phyloP scores from a whole-genome alignment of 1,140 invertebrate species.

The Bathynomus jamesi region DNA sequence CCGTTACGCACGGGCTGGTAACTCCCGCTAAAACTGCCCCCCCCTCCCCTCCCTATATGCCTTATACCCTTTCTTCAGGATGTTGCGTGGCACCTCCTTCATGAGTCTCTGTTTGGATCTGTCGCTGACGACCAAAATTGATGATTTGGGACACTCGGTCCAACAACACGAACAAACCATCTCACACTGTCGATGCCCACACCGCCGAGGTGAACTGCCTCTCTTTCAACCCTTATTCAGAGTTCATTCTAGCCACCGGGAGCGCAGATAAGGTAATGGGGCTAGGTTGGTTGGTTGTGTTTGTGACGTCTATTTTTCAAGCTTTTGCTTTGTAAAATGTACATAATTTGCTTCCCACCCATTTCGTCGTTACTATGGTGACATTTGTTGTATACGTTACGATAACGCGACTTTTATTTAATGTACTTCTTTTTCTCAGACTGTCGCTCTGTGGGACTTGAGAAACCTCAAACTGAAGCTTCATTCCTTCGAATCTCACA shows the following conservation, averaged over 20 bases:
- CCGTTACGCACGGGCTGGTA: no score
- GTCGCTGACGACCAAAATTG: constrained; percentile 99
- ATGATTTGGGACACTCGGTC: constrained; percentile 99
- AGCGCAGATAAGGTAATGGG: constrained; percentile 88
- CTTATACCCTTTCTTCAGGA: no score
- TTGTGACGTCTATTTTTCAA: no score
- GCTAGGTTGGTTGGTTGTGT: no score
- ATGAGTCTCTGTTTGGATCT: constrained; percentile 96
- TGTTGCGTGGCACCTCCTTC: constrained; percentile 97
- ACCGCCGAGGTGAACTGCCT: constrained; percentile 98
- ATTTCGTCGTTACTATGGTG: no score
- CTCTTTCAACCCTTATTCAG: constrained; percentile 98
- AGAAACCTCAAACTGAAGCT: constrained; percentile 89
- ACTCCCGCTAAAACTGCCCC: no score
- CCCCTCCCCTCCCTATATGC: no score
- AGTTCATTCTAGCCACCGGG: constrained; percentile 97
- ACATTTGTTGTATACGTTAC: background rate
- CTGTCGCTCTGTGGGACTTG: constrained; percentile 57
- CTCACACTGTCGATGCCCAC: constrained; percentile 97
- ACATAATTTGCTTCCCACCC: no score
- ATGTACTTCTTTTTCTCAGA: constrained; percentile 42
- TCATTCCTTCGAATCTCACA: constrained; percentile 99
- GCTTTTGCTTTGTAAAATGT: no score
- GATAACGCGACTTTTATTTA: background rate
- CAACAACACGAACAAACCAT: constrained; percentile 93